Conservation (phyloP, 2,113 vertebrate genomes). For the Dicerorhinus sumatrensis region DNA sequence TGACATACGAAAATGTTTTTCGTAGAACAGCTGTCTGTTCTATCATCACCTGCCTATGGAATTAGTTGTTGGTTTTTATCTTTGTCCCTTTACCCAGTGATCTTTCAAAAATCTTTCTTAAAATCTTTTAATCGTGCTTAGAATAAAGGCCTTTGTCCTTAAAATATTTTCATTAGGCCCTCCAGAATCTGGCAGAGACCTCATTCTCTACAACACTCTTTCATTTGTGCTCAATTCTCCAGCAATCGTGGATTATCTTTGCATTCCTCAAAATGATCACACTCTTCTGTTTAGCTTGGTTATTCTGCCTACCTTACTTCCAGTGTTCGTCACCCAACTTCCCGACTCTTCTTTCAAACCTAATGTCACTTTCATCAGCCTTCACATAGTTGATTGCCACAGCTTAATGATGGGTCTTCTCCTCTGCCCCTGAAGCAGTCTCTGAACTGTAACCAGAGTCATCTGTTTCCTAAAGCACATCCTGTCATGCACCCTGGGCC, state of each 20-base stretch:
- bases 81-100: not conserved
- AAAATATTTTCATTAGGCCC: not conserved
- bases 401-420: not conserved
- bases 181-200: not conserved
- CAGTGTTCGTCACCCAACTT: not conserved
- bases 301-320: not conserved
- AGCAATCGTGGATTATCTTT: not conserved
- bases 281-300: accelerated
- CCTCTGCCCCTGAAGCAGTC: not conserved
- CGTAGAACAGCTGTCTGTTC: not conserved
- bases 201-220: not conserved
- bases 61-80: not conserved
- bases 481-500: accelerated
- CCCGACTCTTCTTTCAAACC: not conserved
- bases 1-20: not conserved
- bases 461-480: not conserved
- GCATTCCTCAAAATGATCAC: not conserved
- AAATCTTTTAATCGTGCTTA: not conserved
- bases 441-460: not conserved
- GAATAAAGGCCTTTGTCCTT: not conserved
- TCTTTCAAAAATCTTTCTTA: not conserved
- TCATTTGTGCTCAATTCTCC: not conserved
- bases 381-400: accelerated
- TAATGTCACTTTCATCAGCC: not conserved
- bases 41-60: not conserved